Conservation (phyloP, 37 sponge, comb jelly and placozoan genomes). For the Agelas oroides region DNA sequence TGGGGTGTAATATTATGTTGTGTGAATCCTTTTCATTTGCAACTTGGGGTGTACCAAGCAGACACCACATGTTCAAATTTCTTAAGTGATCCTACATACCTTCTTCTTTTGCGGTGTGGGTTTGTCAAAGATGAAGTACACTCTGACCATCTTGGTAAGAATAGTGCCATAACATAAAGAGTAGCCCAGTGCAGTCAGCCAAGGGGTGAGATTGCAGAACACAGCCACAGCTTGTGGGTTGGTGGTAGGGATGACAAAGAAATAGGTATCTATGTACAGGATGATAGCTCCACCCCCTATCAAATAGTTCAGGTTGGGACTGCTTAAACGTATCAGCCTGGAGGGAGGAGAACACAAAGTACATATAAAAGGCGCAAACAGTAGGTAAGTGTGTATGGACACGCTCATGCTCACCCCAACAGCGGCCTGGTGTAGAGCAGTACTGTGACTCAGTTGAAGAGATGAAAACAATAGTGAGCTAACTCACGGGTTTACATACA, state of each 20-base stretch:
- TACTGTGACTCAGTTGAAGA: no score
- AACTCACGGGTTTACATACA: no score
- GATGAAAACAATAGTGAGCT: no score
- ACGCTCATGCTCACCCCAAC: no score
- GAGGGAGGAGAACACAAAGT: no score
- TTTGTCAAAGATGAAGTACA: constrained; percentile 37
- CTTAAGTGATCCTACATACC: background rate
- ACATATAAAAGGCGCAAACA: no score
- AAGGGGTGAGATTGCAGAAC: background rate
- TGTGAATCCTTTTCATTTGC: no score
- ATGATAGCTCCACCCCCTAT: constrained; percentile 16
- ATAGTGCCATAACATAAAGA: constrained; percentile 32
- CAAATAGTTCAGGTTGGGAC: constrained; percentile 11
- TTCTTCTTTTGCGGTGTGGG: constrained; percentile 8
- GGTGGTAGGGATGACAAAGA: background rate
- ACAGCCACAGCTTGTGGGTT: background rate
- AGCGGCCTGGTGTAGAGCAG: no score
- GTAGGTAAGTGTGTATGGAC: no score
- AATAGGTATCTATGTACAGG: background rate
- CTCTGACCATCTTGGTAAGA: constrained; percentile 30
- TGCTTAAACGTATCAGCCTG: background rate
- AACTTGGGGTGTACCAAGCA: no score
- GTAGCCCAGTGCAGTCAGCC: constrained; percentile 25
- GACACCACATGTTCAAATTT: background rate
- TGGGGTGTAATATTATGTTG: no score